Base-by-base conservation (phyloP, 2,888 invertebrate species). In the Rotaria macrura region DNA sequence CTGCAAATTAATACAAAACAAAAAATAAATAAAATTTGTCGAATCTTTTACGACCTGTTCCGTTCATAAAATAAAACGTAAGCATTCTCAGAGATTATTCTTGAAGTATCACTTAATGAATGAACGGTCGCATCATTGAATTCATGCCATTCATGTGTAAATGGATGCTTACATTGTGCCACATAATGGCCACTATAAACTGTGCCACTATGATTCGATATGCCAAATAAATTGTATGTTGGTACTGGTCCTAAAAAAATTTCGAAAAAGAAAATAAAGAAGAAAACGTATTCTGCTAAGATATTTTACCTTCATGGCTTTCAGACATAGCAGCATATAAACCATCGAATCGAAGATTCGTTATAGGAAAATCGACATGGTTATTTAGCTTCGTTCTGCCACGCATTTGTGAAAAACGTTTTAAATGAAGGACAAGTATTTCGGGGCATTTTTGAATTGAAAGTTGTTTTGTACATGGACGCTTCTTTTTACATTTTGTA, bases 121-220 rank as follows among this genome's bases (percentile, higher is more conserved):
- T 79, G 43, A 79, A 79, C 79, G 25, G 17, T 7, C 86, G 95
- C 95, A 92, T 97, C 97, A 91, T 97, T 96, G 91, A 95, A 97
- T 90, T 95, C 94, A 91, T 95, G 94, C 97, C 97, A 97, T 87
- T 95, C 94, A 85, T 93, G 93, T 29, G 93, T 93, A 91, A 94
- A 94, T 0, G 96, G 95, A 90, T 97, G 96, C 90, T 95, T 94
- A 92, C 96, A 96, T 91, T 95, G 94, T 87, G 96, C 96, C 83
- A 96, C 96, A 92, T 97, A 97, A 92, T 97, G 97, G 9, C 97
- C 97, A 20, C 95, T 95, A 91, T 95, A 95, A 4, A 95, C 95
- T 49, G 96, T 95, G 87, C 95, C 95, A 92, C 92, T 95, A 92
- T 97, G 97, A 92, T 96, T 96, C 89, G 95, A 95, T 88, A 97